Evolutionary conservation across 2,797 vertebrate species (phyloP).

Genomic region (Odontamblyopus lacepedii): DNA sequence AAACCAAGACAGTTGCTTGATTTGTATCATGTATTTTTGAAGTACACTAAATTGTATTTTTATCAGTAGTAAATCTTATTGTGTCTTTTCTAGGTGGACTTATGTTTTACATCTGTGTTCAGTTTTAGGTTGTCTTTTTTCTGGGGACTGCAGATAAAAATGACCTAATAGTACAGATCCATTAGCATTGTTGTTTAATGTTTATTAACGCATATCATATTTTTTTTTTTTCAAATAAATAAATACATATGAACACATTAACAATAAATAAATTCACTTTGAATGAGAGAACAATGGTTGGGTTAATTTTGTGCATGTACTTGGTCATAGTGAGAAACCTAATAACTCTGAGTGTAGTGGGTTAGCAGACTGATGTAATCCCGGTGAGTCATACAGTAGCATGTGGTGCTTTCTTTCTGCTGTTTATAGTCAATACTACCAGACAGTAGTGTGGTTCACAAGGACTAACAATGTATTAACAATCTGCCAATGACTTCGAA

Average conservation of each 20-base stretch:
- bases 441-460: constrained; percentile 20
- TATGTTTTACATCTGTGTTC: background rate
- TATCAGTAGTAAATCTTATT: too few relatives aligned
- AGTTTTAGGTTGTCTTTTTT: background rate
- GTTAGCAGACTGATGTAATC: constrained; percentile 2
- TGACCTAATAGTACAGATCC: background rate
- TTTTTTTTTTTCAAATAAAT: background rate
- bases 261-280: background rate
- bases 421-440: constrained; percentile 42
- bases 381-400: constrained; percentile 5
- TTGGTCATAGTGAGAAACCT: background rate
- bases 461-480: constrained; percentile 21
- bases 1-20: too few relatives aligned
- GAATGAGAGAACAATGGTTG: background rate
- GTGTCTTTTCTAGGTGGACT: background rate
- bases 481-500: constrained; percentile 22
- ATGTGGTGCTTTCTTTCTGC: constrained; percentile 16
- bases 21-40: too few relatives aligned
- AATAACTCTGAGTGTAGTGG: background rate
- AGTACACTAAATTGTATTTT: too few relatives aligned
- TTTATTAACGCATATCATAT: background rate
- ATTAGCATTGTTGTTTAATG: background rate
- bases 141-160: background rate
- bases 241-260: background rate
- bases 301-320: background rate